Evolutionary conservation across 2,797 vertebrate species (phyloP).

Genomic region (Bovichtus diacanthus): DNA sequence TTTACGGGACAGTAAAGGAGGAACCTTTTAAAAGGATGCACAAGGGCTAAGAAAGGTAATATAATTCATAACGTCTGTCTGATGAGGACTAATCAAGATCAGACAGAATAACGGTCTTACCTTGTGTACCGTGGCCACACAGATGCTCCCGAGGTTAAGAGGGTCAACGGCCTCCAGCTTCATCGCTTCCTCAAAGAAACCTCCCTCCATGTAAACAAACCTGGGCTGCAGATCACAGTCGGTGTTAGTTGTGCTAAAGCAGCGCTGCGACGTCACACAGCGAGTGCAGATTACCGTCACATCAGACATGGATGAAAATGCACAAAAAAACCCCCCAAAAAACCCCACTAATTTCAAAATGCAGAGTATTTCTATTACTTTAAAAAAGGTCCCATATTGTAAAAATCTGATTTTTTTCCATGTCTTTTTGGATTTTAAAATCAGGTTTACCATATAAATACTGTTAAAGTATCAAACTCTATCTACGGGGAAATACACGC

Average conservation of each 20-base stretch:
- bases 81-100: not conserved
- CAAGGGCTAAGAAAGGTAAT: not conserved
- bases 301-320: not conserved
- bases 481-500: no score
- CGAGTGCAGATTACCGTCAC: not conserved
- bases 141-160: slow-evolving; percentile 94
- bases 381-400: no score
- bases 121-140: slow-evolving; percentile 93
- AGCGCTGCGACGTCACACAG: not conserved
- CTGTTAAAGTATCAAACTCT: no score
- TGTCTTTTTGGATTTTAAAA: no score
- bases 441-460: no score
- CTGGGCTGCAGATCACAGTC: slow-evolving; percentile 84
- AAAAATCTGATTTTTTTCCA: no score
- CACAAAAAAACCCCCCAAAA: no score
- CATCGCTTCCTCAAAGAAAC: slow-evolving; percentile 95
- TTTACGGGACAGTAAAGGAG: no score
- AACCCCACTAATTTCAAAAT: no score
- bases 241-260: not conserved
- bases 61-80: not conserved
- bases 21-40: no score
- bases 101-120: slow-evolving; percentile 63
- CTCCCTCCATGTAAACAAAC: slow-evolving; percentile 90
- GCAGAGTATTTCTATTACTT: no score
- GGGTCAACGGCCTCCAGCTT: slow-evolving; percentile 97